Percentiles rank a stretch among this genome's conserved stretches.
phyloP scores from a whole-genome alignment of 2,113 vertebrate genomes.

The Gadus macrocephalus region DNA sequence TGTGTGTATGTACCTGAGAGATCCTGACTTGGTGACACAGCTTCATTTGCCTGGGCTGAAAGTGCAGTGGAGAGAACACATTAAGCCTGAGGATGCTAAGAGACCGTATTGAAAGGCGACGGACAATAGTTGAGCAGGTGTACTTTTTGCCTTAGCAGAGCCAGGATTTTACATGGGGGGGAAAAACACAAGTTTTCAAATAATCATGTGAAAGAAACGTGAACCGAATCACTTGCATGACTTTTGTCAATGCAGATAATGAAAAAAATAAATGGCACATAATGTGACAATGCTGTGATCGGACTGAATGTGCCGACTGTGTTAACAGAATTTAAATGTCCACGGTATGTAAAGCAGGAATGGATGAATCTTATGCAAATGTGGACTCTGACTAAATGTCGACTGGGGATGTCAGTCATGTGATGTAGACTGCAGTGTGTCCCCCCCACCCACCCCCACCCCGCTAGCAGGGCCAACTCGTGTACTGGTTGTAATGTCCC shows the following conservation, averaged over 20 bases:
- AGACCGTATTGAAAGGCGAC: not conserved
- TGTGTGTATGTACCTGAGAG: constrained; percentile 83
- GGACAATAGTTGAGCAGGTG: not conserved
- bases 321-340: too few species aligned
- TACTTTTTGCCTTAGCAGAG: not conserved
- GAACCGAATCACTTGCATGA: not conserved
- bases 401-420: too few species aligned
- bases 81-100: constrained; percentile 19
- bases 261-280: not conserved
- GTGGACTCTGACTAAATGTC: too few species aligned
- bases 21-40: constrained; percentile 87
- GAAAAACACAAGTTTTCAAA: not conserved
- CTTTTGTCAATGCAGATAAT: not conserved
- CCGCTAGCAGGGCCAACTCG: too few species aligned
- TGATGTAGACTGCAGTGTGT: too few species aligned
- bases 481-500: too few species aligned
- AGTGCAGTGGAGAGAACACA: constrained; percentile 51
- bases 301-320: too few species aligned
- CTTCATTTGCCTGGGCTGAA: constrained; percentile 91
- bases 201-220: not conserved
- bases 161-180: not conserved
- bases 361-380: too few species aligned
- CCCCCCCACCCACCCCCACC: too few species aligned
- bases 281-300: not conserved
- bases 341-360: too few species aligned